phyloP scores from a whole-genome alignment of 2,888 invertebrate genomes.

The Nephrotoma guestfalica region DNA sequence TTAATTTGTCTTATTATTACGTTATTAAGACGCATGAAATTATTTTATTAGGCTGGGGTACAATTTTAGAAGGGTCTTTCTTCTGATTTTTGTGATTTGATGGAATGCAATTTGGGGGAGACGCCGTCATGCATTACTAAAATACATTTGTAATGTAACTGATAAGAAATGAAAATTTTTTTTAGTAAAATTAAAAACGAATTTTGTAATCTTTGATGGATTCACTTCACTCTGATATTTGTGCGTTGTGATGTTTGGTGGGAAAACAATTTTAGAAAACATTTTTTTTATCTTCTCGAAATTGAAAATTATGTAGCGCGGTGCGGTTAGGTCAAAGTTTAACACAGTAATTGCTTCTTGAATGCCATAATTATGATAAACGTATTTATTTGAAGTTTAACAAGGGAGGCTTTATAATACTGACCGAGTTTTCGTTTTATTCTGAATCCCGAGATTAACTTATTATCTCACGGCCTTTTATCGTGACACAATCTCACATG shows the following conservation, averaged over 20 bases:
- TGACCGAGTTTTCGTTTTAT: too few relatives aligned
- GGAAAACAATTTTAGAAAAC: neutral
- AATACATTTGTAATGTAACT: neutral
- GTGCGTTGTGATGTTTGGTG: neutral
- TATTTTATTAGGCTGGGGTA: neutral
- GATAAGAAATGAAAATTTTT: neutral
- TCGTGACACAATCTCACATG: neutral
- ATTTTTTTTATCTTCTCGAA: neutral
- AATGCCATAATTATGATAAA: neutral
- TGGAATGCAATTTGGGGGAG: neutral
- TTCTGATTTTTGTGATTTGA: neutral
- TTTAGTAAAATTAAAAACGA: neutral
- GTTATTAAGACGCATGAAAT: neutral
- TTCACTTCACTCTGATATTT: neutral
- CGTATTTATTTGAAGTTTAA: neutral
- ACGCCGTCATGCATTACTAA: neutral
- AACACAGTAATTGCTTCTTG: neutral
- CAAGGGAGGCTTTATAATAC: too few relatives aligned
- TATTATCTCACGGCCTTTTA: neutral
- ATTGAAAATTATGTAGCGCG: neutral
- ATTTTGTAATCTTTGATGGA: neutral
- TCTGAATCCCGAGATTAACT: too few relatives aligned
- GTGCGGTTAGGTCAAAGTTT: neutral
- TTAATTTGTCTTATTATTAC: neutral
- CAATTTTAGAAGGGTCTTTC: neutral